Percentiles rank a stretch among this genome's conserved stretches.
These are phyloP conservation scores for Stenichneumon culpator DNA, from an alignment of 2,888 invertebrate genomes.

Conservation along the genomic window DNA sequence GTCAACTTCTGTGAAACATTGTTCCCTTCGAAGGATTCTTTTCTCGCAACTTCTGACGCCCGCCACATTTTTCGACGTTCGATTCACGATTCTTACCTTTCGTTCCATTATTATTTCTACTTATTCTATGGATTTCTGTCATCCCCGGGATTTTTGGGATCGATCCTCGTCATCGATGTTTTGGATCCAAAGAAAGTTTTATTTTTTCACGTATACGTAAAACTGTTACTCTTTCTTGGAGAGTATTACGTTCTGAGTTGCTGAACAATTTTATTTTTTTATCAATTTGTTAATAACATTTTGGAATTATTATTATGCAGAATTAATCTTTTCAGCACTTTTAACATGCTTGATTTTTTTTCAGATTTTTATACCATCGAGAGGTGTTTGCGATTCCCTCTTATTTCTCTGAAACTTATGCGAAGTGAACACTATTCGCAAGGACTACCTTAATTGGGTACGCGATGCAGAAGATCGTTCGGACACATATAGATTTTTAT, in stretches of 20 bases:
- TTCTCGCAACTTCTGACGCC: conserved; percentile 15
- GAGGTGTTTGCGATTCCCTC: too few species aligned
- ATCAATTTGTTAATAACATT: too few species aligned
- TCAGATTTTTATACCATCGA: too few species aligned
- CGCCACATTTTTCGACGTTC: conserved; percentile 22
- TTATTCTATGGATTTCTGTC: conserved; percentile 17
- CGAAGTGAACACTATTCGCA: neutral
- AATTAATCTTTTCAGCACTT: neutral
- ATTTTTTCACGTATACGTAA: neutral
- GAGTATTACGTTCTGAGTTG: neutral
- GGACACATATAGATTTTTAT: conserved; percentile 25
- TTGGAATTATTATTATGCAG: neutral
- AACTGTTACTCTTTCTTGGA: neutral
- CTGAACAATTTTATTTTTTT: too few species aligned
- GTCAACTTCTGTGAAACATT: conserved; percentile 64
- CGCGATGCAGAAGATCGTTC: conserved; percentile 44
- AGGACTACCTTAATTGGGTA: neutral
- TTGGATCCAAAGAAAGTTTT: neutral
- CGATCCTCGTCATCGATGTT: conserved; percentile 44
- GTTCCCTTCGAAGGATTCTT: conserved; percentile 50
- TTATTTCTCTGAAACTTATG: too few species aligned
- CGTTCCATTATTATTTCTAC: conserved; percentile 54
- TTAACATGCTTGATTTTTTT: neutral
- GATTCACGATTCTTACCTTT: conserved; percentile 46
- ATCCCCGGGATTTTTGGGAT: neutral